Evolutionary conservation across 2,888 invertebrate genomes (phyloP).

Genomic region (Nemurella pictetii): DNA sequence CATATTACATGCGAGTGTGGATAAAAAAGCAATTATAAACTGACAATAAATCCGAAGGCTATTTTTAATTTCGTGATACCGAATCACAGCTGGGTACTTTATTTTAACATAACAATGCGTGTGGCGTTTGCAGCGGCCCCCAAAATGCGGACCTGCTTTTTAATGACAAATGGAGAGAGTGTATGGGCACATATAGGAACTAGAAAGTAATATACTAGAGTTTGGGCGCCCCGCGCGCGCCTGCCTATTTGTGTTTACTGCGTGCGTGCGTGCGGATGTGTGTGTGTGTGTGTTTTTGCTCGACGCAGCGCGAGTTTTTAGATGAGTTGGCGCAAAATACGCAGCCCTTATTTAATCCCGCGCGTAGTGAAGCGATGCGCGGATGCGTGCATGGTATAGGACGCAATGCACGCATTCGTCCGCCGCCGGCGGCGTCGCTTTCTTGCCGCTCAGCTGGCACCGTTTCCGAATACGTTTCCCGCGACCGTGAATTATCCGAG

Average conservation of each 20-base stretch:
- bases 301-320: neutral
- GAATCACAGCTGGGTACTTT: constrained; percentile 5
- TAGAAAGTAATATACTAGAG: neutral
- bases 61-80: constrained; percentile 25
- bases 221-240: neutral
- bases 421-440: neutral
- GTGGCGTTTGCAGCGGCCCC: neutral
- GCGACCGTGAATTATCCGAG: neutral
- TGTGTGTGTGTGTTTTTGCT: too few relatives aligned
- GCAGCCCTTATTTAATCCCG: neutral
- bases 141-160: neutral
- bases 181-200: neutral
- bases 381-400: neutral
- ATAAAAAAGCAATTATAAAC: constrained; percentile 20
- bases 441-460: neutral
- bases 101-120: neutral
- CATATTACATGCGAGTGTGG: constrained; percentile 16
- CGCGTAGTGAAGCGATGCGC: neutral
- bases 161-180: neutral
- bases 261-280: too few relatives aligned
- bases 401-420: neutral
- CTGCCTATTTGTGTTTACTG: too few relatives aligned
- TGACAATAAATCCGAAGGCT: neutral
- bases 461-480: neutral
- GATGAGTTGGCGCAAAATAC: neutral